Base-by-base conservation (phyloP, 1,140 invertebrate species). In the Drosophila busckii region DNA sequence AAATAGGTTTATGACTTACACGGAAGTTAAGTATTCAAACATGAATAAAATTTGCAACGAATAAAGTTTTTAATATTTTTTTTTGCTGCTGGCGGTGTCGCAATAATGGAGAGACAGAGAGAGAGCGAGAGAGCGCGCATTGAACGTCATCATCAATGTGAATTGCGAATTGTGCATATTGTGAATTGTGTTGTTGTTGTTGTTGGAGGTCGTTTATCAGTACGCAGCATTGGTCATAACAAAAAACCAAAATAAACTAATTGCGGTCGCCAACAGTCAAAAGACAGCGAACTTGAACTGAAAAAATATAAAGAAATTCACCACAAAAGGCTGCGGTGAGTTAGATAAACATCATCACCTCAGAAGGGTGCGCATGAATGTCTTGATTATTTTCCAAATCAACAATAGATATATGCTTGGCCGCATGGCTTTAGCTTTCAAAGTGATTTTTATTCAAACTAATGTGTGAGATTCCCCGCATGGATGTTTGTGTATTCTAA, bases 311-410 rank as follows among this genome's bases (percentile, higher is more conserved):
- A 19, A 25, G 26, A 22, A 63, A 53, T 20, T 29, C 62, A 65
- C 62, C 62, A 61, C 62, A 54, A n/a, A n/a, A 31, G 25, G 31
- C 37, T 9, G 19, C 4, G 61, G 61, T 65, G 61, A 65, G 62
- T 34, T 31, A 59, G 46, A 60, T 64, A 64, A 54, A 44, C 32
- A 61, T 16, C 9, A 35, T 19, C 9, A 8, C 13, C 22, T 8
- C 37, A 17, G 8, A 44, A n/a, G 8, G 25, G 17, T 15, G 2
- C 12, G 4, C 28, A 5, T 28, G 22, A 22, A 28, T 53, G 5
- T 25, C 16, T 23, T 37, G 22, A 55, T 45, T 66, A 49, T 62
- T 62, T 66, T 66, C 13, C 55, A 62, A 28, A 62, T 66, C 38
- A 66, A 62, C 58, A 66, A 61, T 13, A 16, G n/a, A 9, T 32